A percentile compares a stretch with the other conserved stretches of the same genome.
Evolutionary conservation across 2,888 invertebrate species (phyloP).

Genomic region (Archips crataeganus): DNA sequence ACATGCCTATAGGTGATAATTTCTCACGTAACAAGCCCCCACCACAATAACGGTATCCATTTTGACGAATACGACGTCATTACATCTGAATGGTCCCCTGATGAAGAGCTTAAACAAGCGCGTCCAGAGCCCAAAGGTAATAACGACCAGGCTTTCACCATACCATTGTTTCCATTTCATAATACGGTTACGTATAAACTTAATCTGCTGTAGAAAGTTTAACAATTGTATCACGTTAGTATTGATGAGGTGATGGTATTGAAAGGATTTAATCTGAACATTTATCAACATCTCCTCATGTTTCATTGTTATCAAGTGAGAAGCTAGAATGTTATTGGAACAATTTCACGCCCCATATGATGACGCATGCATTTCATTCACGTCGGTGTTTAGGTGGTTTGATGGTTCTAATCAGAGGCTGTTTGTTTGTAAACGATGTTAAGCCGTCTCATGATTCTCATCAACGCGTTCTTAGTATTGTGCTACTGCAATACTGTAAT

Average conservation of each 20-base stretch:
- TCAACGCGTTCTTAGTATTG: background rate
- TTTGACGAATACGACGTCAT: constrained; percentile 54
- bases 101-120: constrained; percentile 55
- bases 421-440: constrained; percentile 29
- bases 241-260: constrained; percentile 38
- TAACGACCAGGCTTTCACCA: constrained; percentile 64
- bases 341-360: constrained; percentile 31
- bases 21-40: constrained; percentile 41
- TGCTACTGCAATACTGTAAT: no score
- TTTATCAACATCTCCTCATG: constrained; percentile 40
- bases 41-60: constrained; percentile 40
- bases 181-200: constrained; percentile 65
- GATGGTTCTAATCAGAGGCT: constrained; percentile 26
- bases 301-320: constrained; percentile 33
- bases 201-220: constrained; percentile 73
- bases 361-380: constrained; percentile 35
- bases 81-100: constrained; percentile 55
- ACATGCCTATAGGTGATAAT: constrained; percentile 28
- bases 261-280: constrained; percentile 35
- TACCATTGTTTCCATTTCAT: constrained; percentile 69
- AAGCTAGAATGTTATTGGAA: constrained; percentile 30
- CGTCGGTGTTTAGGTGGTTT: constrained; percentile 16
- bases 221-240: constrained; percentile 58
- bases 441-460: constrained; percentile 14
- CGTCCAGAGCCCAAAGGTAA: constrained; percentile 55